Evolutionary conservation across 2,797 vertebrate species (phyloP), one percentile per base, ranked within the genome.

Genomic region (Danio jaintianensis): DNA sequence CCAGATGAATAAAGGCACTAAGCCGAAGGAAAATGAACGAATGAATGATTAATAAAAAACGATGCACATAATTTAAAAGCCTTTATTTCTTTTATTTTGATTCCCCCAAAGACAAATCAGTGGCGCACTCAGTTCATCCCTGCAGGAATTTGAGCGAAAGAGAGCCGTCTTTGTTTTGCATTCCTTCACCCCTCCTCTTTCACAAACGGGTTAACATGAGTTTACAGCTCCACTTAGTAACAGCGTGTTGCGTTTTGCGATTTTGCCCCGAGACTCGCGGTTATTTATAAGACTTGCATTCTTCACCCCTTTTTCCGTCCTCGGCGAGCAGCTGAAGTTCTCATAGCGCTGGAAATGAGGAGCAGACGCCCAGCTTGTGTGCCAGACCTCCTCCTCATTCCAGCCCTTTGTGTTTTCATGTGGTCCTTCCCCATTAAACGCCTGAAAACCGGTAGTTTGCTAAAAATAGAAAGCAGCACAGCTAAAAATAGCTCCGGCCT

Each of bases 251-350:
- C 93, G 92, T 94, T 95, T 93, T 92, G 89, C 89, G 53, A 91
- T 90, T 78, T 91, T 95, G 93, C 93, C 93, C 93, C 90, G 92
- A 94, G 93, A 94, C 89, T 87, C 16, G 91, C 88, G 92, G 94
- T 94, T 96, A 95, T 95, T 95, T 95, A 94, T 95, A 94, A 94
- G 93, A 92, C 90, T 81, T 92, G 90, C 92, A 91, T 94, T 94
- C 92, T 94, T 71, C 62, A 53, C 63, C 66, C 48, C 43, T 22
- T 47, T 80, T 79, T 78, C 73, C 53, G 36, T 79, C 92, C 63
- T 53, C 67, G 93, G 38, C 59, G 94, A 94, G 90, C 92, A 94
- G 94, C 92, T 94, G 92, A 92, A 93, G 86, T 66, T 93, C 93
- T 92, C 89, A 89, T 86, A 94, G 93, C 91, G 92, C 90, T 92